Evolutionary conservation across 2,113 vertebrate species (phyloP).

Genomic region (Chaenocephalus aceratus): DNA sequence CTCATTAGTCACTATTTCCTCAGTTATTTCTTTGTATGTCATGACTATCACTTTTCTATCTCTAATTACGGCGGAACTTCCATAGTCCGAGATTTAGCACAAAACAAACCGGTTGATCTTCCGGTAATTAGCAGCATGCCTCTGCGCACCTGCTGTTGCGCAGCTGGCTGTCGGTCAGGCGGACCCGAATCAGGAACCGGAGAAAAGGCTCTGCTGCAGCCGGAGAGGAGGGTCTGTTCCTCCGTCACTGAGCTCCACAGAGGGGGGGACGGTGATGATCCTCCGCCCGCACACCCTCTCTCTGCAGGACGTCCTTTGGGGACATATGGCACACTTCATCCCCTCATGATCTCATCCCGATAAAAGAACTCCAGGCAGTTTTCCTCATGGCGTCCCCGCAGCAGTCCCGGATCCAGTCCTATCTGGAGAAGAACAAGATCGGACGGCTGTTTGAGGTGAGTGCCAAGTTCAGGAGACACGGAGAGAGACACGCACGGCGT

Average conservation of each 20-base stretch:
- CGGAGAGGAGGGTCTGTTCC: slow-evolving; percentile 59
- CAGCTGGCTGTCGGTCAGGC: background rate
- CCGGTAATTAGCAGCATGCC: background rate
- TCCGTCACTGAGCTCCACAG: slow-evolving; percentile 25
- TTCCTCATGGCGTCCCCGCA: slow-evolving; percentile 95
- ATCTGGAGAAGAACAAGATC: slow-evolving; percentile 97
- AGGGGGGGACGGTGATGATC: slow-evolving; percentile 52
- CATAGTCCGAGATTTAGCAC: too few species aligned
- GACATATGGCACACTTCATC: slow-evolving; percentile 21
- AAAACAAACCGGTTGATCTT: background rate
- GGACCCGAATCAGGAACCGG: background rate
- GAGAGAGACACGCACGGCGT: too few species aligned
- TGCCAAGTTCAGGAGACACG: slow-evolving; percentile 45
- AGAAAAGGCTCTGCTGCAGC: slow-evolving; percentile 60
- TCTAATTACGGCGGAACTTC: too few species aligned
- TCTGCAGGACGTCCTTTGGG: background rate
- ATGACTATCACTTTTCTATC: too few species aligned
- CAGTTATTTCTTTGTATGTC: too few species aligned
- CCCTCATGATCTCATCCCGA: slow-evolving; percentile 63
- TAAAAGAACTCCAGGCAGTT: slow-evolving; percentile 54
- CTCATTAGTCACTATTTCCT: too few species aligned
- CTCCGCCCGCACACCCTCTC: too few species aligned
- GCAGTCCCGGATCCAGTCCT: slow-evolving; percentile 96
- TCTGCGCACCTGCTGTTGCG: background rate
- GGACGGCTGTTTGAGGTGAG: slow-evolving; percentile 98